phyloP scores from a whole-genome alignment of 1,140 invertebrate species.

The Caenorhabditis latens region DNA sequence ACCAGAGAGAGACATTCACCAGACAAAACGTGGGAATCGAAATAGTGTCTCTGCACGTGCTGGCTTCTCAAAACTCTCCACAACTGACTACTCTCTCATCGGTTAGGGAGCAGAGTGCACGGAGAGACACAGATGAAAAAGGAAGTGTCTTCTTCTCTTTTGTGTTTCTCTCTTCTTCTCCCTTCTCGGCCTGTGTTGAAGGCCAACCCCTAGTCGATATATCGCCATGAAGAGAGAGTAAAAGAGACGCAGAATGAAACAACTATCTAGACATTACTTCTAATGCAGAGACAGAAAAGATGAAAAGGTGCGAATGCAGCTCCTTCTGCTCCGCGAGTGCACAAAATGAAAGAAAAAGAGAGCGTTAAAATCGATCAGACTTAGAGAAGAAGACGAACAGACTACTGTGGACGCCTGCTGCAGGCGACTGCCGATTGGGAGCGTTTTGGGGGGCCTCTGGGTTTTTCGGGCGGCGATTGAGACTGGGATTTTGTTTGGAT shows the following conservation, averaged over 20 bases:
- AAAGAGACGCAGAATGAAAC: constrained; percentile 15
- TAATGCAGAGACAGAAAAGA: constrained; percentile 2
- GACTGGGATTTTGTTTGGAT: not conserved
- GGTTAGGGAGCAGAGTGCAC: not conserved
- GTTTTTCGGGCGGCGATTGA: constrained; percentile 12
- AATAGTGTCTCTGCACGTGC: constrained; percentile 49
- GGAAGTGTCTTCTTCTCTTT: constrained; percentile 30
- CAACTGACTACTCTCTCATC: not conserved
- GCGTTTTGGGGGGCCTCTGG: constrained; percentile 25
- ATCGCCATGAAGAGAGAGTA: not conserved
- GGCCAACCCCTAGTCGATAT: constrained; percentile 42
- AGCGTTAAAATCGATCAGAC: not conserved
- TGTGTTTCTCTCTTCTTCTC: constrained; percentile 19
- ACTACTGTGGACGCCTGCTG: constrained; percentile 49
- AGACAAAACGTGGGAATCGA: constrained; percentile 45
- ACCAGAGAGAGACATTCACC: not conserved
- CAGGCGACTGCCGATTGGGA: constrained; percentile 12
- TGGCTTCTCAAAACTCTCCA: constrained; percentile 30
- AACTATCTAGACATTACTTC: no score
- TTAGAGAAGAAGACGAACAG: not conserved
- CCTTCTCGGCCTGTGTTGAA: constrained; percentile 18
- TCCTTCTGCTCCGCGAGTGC: constrained; percentile 33
- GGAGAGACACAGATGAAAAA: constrained; percentile 15
- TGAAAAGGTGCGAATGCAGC: not conserved
- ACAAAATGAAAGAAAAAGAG: not conserved